phyloP scores from a whole-genome alignment of 2,888 invertebrate species.

The Sinohyriopsis cumingii region DNA sequence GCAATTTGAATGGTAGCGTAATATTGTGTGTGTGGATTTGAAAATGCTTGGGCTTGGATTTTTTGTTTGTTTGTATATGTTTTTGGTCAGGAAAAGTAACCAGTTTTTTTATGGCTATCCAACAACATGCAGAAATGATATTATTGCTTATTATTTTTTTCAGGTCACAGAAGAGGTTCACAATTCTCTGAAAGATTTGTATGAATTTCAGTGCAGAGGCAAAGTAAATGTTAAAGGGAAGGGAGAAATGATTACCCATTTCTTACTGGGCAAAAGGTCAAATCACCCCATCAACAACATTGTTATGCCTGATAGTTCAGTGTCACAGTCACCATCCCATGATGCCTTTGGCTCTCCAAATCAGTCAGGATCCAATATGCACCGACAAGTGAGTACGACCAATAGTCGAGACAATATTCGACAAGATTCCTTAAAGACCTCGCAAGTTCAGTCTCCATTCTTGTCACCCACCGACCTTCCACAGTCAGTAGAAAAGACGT shows the following conservation, averaged over 20 bases:
- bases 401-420: background rate
- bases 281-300: constrained; percentile 5
- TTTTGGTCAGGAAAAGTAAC: background rate
- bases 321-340: background rate
- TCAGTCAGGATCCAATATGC: constrained; percentile 18
- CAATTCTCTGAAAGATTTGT: constrained; percentile 77
- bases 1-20: too few relatives aligned
- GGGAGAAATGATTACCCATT: constrained; percentile 94
- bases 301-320: background rate
- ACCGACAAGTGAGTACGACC: background rate
- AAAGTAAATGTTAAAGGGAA: constrained; percentile 92
- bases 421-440: too few relatives aligned
- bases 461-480: constrained; percentile 24
- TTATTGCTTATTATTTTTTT: constrained; percentile 10
- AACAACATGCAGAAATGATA: too few relatives aligned
- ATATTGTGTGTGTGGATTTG: too few relatives aligned
- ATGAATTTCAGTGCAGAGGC: constrained; percentile 62
- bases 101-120: too few relatives aligned
- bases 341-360: constrained; percentile 28
- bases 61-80: background rate
- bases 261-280: constrained; percentile 75
- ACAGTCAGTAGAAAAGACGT: constrained; percentile 29
- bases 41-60: too few relatives aligned
- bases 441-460: constrained; percentile 13
- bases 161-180: constrained; percentile 89